Evolutionary conservation across 2,113 vertebrate species (phyloP), one percentile per base, ranked within the genome.

Genomic region (Tupaia tana): DNA sequence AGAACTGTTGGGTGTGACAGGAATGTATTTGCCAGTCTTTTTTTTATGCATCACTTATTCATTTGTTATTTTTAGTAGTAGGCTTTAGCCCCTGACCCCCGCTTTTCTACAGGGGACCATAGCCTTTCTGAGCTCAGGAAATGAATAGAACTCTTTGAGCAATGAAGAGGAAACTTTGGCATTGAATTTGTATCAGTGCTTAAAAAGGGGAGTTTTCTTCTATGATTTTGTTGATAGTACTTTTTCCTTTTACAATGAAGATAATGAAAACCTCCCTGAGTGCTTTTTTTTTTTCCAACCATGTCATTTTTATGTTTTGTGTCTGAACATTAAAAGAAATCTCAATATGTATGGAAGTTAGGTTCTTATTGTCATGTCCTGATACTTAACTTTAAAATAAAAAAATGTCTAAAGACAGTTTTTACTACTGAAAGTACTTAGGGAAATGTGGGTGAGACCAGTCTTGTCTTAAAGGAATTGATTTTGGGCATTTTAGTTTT

Each of bases 401-500:
- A 96, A 95, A 93, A 93, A 86, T 22, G 2, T 22, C 70, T 83
- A 83, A 73, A 84, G 95, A 86, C 79, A 96, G 89, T 97, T 94
- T 95, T 85, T 83, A 71, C 85, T 86, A 84, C 96, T 97, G 98
- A 95, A 97, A 98, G 95, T 90, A 91, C 95, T 97, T 95, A 95
- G 93, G 87, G 87, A 96, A 97, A 83, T 75, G 86, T 13, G 16
- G 86, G 95, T 96, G 96, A 96, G 52, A 13, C 10, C 94, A 86
- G 86, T 97, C 90, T 95, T 97, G 92, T 78, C 96, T 98, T 96
- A 9, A 86, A 56, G 92, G 93, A 97, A 96, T 96, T 97, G 96
- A 93, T 98, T 97, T 97, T 85, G 98, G 96, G 92, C 93, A 93
- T 98, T 97, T 94, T 94, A 97, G 85, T 88, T 97, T 98, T 98